Evolutionary conservation across 2,113 vertebrate species (phyloP).

Genomic region (Opisthocomus hoazin): DNA sequence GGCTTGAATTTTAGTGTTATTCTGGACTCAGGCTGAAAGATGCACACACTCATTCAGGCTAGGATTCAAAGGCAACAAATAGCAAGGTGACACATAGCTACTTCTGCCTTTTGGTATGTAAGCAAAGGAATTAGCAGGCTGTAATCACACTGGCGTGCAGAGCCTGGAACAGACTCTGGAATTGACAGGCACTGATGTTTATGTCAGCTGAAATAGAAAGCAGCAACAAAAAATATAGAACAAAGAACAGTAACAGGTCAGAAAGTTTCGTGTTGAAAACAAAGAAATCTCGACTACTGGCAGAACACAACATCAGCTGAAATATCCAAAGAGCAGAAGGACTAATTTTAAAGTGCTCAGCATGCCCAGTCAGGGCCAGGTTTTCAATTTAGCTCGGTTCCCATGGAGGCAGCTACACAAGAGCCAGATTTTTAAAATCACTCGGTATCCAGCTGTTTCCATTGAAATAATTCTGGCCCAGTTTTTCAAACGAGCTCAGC

Average conservation of each 20-base stretch:
- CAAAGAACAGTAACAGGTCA: not conserved
- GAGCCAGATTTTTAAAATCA: constrained; percentile 17
- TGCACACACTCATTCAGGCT: not conserved
- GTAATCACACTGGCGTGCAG: not conserved
- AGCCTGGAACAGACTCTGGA: not conserved
- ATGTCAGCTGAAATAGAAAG: constrained; percentile 1
- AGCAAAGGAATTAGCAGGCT: not conserved
- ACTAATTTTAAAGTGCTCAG: not conserved
- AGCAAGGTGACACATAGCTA: not conserved
- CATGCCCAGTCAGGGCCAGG: not conserved
- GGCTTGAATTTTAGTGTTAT: not conserved
- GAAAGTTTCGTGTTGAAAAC: not conserved
- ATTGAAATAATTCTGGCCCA: not conserved
- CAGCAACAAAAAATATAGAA: not conserved
- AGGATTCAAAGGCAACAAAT: not conserved
- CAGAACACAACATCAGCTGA: not conserved
- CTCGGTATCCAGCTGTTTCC: constrained; percentile 18
- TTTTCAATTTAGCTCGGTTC: constrained; percentile 34
- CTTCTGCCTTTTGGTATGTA: not conserved
- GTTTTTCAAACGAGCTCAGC: not conserved
- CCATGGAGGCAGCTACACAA: constrained; percentile 16
- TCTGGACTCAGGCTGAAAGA: not conserved
- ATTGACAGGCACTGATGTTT: not conserved
- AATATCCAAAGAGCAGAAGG: constrained; percentile 24
- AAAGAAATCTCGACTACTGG: not conserved